Percentiles rank a stretch among this genome's conserved stretches.
Evolutionary conservation across 2,888 invertebrate species (phyloP).

Genomic region (Nebria salina): DNA sequence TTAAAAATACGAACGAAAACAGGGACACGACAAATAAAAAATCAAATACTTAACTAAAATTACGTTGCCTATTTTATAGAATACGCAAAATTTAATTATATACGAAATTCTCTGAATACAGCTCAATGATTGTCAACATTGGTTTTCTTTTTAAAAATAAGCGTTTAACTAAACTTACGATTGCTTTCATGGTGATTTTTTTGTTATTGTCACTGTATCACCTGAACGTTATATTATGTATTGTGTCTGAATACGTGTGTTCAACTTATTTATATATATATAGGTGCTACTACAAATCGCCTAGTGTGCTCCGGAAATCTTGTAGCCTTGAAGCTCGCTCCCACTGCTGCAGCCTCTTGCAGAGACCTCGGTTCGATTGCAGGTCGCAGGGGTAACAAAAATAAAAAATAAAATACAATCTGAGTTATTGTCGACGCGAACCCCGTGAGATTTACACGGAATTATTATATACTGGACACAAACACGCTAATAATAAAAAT

Average conservation of each 20-base stretch:
- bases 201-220: not conserved
- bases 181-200: conserved; percentile 1
- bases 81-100: no score
- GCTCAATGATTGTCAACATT: not conserved
- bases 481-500: not conserved
- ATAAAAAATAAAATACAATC: not conserved
- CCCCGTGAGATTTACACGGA: not conserved
- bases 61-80: no score
- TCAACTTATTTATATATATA: not conserved
- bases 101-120: no score
- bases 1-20: no score
- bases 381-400: conserved; percentile 10
- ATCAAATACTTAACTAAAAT: no score
- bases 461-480: not conserved
- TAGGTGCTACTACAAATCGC: not conserved
- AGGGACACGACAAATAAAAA: no score
- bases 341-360: conserved; percentile 14
- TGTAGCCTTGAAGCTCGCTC: conserved; percentile 21
- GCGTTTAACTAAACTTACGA: not conserved
- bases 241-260: not conserved
- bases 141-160: not conserved
- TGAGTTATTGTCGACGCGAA: not conserved
- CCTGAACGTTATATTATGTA: conserved; percentile 11
- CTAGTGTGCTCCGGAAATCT: not conserved
- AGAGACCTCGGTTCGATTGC: not conserved